A percentile compares a stretch with the other conserved stretches of the same genome.
phyloP scores from a whole-genome alignment of 2,888 invertebrate species.

The Hirtodrosophila duncani region DNA sequence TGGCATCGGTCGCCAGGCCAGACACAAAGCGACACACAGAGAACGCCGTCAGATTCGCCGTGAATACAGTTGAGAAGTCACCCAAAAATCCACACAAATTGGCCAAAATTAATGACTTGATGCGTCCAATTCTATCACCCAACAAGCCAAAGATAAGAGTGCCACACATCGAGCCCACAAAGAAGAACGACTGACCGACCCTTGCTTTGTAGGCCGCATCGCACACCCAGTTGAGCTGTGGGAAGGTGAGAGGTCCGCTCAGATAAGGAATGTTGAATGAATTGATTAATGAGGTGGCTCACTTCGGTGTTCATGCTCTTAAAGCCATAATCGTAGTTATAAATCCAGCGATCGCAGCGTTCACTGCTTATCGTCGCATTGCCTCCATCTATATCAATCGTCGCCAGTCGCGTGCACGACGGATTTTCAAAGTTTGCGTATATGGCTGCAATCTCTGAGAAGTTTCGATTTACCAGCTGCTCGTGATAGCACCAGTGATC shows the following conservation, averaged over 20 bases:
- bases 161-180: slow-evolving; percentile 81
- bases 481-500: slow-evolving; percentile 77
- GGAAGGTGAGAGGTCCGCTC: not conserved
- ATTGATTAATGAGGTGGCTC: slow-evolving; percentile 25
- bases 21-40: slow-evolving; percentile 80
- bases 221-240: slow-evolving; percentile 81
- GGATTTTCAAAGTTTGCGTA: slow-evolving; percentile 67
- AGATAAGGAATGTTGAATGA: slow-evolving; percentile 16
- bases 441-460: slow-evolving; percentile 59
- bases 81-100: slow-evolving; percentile 80
- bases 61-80: slow-evolving; percentile 79
- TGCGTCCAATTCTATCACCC: slow-evolving; percentile 80
- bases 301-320: slow-evolving; percentile 82
- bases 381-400: slow-evolving; percentile 34
- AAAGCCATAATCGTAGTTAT: slow-evolving; percentile 80
- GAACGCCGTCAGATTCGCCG: slow-evolving; percentile 78
- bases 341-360: slow-evolving; percentile 80
- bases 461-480: slow-evolving; percentile 56
- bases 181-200: slow-evolving; percentile 81
- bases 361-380: slow-evolving; percentile 59
- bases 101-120: slow-evolving; percentile 80
- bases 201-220: slow-evolving; percentile 80
- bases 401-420: slow-evolving; percentile 65
- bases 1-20: slow-evolving; percentile 81
- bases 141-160: slow-evolving; percentile 80